A percentile compares a stretch with the other conserved stretches of the same genome.
Evolutionary conservation across 2,113 vertebrate genomes (phyloP).

Genomic region (Melanostigma gelatinosum): DNA sequence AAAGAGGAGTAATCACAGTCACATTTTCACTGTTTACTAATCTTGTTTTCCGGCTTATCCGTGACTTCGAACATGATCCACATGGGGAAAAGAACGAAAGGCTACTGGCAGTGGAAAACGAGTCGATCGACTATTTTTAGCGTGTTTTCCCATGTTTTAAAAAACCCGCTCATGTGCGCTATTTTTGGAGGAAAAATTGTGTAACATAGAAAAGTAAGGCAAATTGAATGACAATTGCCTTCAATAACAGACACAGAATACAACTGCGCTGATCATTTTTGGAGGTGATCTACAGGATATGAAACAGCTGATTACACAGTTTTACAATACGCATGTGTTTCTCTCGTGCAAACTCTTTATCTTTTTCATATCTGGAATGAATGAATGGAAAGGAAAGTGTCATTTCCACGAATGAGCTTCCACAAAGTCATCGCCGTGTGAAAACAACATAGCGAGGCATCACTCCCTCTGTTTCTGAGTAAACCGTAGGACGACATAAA

Average conservation of each 20-base stretch:
- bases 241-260: not conserved
- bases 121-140: not conserved
- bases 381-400: not conserved
- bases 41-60: not conserved
- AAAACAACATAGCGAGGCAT: not conserved
- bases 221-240: not conserved
- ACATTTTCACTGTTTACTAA: not conserved
- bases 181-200: not conserved
- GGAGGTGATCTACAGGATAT: not conserved
- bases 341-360: not conserved
- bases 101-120: not conserved
- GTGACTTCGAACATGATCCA: not conserved
- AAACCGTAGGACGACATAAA: not conserved
- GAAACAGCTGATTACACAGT: not conserved
- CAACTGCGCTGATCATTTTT: not conserved
- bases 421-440: not conserved
- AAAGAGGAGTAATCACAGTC: not conserved
- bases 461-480: not conserved
- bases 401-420: not conserved
- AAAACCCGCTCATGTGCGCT: not conserved
- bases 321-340: not conserved
- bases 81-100: not conserved
- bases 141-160: too few species aligned
- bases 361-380: not conserved
- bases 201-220: not conserved